Conservation (phyloP, 2,797 vertebrate species). For the Coccyzus lansbergi region DNA sequence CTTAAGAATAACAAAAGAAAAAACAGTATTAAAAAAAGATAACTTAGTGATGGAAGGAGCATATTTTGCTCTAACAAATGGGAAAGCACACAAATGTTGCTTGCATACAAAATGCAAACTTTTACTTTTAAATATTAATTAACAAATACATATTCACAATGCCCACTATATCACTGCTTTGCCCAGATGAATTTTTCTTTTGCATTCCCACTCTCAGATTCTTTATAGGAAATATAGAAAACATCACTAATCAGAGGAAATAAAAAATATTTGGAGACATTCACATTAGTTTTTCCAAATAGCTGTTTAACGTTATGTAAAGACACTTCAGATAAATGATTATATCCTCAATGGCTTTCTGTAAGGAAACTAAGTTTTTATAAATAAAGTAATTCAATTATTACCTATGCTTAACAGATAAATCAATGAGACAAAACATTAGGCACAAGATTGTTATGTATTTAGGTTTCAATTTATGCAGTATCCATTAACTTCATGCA, state of each 20-base stretch:
- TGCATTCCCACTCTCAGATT: not conserved
- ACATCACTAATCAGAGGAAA: not conserved
- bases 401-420: not conserved
- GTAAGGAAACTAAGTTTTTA: not conserved
- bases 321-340: not conserved
- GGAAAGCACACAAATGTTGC: not conserved
- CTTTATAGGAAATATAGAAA: not conserved
- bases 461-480: not conserved
- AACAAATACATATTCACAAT: not conserved
- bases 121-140: not conserved
- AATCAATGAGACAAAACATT: not conserved
- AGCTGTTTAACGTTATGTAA: not conserved
- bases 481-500: not conserved
- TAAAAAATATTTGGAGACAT: not conserved
- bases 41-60: not conserved
- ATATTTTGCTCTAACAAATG: not conserved
- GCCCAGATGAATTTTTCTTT: not conserved
- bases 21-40: not conserved
- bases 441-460: not conserved
- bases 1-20: conserved; percentile 9
- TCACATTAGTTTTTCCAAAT: not conserved
- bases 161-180: not conserved
- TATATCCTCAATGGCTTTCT: not conserved
- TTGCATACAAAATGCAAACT: not conserved
- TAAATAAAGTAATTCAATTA: not conserved